Evolutionary conservation across 1,140 invertebrate species (phyloP).

Genomic region (Pogonognathellus flavescens): DNA sequence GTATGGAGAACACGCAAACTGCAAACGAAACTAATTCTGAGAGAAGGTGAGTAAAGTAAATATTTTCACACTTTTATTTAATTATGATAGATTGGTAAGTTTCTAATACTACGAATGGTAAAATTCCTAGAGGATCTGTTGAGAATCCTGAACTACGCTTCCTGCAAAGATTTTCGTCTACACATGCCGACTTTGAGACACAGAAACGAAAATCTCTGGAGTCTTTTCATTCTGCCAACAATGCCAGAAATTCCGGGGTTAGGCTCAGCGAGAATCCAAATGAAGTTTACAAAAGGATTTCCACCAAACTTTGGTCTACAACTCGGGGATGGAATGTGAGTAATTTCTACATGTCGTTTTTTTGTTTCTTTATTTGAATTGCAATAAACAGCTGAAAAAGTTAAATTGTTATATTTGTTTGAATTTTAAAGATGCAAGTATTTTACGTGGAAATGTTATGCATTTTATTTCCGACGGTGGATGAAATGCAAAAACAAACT

Average conservation of each 20-base stretch:
- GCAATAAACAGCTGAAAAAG: neutral
- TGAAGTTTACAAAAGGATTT: neutral
- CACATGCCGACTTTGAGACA: neutral
- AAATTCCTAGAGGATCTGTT: too few species aligned
- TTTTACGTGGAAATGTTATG: neutral
- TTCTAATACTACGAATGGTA: too few species aligned
- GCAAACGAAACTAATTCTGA: too few species aligned
- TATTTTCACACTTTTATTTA: too few species aligned
- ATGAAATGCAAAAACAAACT: neutral
- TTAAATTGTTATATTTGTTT: neutral
- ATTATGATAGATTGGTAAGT: too few species aligned
- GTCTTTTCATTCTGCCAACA: neutral
- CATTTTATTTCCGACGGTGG: neutral
- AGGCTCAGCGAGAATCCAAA: neutral
- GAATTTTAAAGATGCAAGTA: neutral
- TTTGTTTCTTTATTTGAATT: neutral
- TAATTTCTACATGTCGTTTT: neutral
- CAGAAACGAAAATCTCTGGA: neutral
- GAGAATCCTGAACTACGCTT: neutral
- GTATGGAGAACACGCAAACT: too few species aligned
- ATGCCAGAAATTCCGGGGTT: neutral
- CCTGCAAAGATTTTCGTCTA: neutral
- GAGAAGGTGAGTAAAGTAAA: too few species aligned
- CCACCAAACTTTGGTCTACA: neutral
- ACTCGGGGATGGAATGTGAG: neutral